These are phyloP conservation scores for Malurus leucopterus DNA, from an alignment of 2,797 vertebrate genomes.

Conservation along the genomic window DNA sequence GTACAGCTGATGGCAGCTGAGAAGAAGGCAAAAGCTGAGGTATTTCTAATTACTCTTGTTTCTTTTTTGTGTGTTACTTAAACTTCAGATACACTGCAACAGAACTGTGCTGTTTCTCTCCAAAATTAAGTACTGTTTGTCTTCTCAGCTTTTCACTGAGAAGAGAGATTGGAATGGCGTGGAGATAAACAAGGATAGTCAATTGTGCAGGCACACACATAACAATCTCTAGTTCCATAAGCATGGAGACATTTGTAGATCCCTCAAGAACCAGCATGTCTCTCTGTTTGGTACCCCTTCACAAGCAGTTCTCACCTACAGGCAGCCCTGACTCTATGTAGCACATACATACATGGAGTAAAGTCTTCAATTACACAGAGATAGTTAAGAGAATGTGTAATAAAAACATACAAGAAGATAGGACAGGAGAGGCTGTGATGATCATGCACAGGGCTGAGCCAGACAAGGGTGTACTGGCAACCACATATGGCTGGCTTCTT, in stretches of 20 bases:
- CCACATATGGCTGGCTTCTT: not conserved
- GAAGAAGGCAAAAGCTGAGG: slow-evolving; percentile 95
- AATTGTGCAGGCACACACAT: not conserved
- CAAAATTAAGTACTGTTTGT: not conserved
- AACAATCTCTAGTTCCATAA: not conserved
- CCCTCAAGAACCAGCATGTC: not conserved
- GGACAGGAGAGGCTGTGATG: not conserved
- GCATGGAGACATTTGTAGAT: fast-evolving
- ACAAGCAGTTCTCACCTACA: not conserved
- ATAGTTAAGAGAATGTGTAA: not conserved
- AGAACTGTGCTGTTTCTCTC: not conserved
- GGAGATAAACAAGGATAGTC: not conserved
- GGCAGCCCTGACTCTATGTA: not conserved
- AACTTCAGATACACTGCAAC: not conserved
- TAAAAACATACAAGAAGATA: not conserved
- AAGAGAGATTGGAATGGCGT: not conserved
- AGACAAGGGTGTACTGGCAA: not conserved
- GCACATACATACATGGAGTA: fast-evolving
- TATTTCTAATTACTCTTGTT: slow-evolving; percentile 39
- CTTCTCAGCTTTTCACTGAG: not conserved
- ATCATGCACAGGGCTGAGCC: not conserved
- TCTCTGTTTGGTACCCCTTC: not conserved
- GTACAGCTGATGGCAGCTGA: slow-evolving; percentile 98
- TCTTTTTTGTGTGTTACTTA: not conserved
- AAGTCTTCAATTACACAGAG: not conserved